Evolutionary conservation across 2,113 vertebrate species (phyloP), one percentile per base, ranked within the genome.

Genomic region (Donacobius atricapilla): DNA sequence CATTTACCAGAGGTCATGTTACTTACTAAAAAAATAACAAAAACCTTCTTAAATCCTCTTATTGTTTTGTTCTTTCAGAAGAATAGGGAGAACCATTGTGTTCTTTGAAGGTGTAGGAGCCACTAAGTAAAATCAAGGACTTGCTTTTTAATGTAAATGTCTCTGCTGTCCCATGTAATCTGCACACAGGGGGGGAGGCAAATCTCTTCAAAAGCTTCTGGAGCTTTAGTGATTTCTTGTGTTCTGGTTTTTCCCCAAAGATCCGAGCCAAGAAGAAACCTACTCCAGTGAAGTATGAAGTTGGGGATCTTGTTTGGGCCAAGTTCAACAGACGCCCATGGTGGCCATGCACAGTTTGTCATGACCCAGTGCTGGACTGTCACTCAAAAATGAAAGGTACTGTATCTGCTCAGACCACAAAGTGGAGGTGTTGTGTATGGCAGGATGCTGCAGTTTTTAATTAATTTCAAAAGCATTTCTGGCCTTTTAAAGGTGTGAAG

Each of bases 271-370:
- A 96, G 97, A 99, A 98, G 97, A 99, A 98, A 92, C 83, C 98
- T 92, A 68, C 98, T 65, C 99, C 98, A 33, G 97, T 98, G 78
- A 99, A 99, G 97, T 99, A 99, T 97, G 97, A 98, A 93, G 98
- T 99, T 97, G 99, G 99, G 72, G 99, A 99, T 98, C 96, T 99
- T 81, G 98, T 99, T 93, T 99, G 99, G 99, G 99, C 99, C 95
- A 99, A 99, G 98, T 99, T 99, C 97, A 99, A 98, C 98, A 98
- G 99, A 95, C 98, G 99, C 92, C 99, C 99, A 2, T 99, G 99
- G 99, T 99, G 99, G 99, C 99, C 99, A 83, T 99, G 99, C 97
- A 99, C 98, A 96, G 98, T 99, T 97, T 98, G 98, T 95, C 94
- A 98, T 95, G 98, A 99, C 97, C 98, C 99, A 4, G 66, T 96